Base-by-base conservation (phyloP, 2,888 invertebrate genomes). In the Arrhopalites spinosus region DNA sequence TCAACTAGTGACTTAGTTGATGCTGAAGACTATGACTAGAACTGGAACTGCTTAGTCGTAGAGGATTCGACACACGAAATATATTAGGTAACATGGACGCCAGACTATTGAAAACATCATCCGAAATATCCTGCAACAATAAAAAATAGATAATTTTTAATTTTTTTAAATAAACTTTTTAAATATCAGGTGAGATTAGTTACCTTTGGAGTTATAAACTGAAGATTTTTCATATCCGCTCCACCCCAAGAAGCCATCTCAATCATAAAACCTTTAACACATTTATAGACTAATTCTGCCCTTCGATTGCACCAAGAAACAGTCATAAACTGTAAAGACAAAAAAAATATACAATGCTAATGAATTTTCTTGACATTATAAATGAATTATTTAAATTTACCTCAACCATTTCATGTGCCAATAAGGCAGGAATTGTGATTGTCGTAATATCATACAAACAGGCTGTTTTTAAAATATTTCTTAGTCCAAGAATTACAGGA, bases 211-310 rank as follows among this genome's bases (percentile, higher is more conserved):
- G 95, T 90, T 77, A 95, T 87, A 85, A 94, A 93, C 85, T 93
- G 92, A 36, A 96, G 88, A 85, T 93, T 97, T 87, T 93, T 93
- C 79, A 95, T 88, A 86, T 93, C 94, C 0, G 93, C 92, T 45
- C 95, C 95, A 78, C 95, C 95, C 91, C 95, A 93, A 0, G 95
- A 93, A 11, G 94, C 93, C 89, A 96, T 95, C 88, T 99, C 99
- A 86, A 99, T 96, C 94, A 99, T 94, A 87, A 98, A 99, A n/a
- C 76, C 76, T 73, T 99, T 99, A 72, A 97, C 94, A 87, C 99
- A 99, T 87, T 99, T 99, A 84, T 98, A 95, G 77, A 99, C 93
- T 80, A 99, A 88, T 87, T 99, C 99, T 0, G 98, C 98, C 83
- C 98, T 88, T 84, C 95, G 93, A 84, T 93, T 90, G 86, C 98